Percentiles rank a stretch among this genome's conserved stretches.
Evolutionary conservation across 2,797 vertebrate species (phyloP).

Genomic region (Tokudaia tokunoshimensis): DNA sequence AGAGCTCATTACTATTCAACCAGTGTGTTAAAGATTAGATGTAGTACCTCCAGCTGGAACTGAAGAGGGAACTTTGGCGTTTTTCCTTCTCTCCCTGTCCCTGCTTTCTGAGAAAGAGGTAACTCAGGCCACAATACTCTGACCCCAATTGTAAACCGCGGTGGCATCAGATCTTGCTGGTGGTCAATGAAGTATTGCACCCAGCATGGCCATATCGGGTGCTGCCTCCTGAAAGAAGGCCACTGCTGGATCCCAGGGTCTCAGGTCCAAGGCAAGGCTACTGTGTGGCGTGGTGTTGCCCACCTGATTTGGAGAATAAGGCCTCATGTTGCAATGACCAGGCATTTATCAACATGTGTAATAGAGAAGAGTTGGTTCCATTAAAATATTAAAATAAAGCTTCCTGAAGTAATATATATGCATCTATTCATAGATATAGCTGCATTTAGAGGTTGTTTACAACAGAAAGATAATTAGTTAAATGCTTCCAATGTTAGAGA

Average conservation of each 20-base stretch:
- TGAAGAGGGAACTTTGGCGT: conserved; percentile 67
- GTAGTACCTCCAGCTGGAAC: not conserved
- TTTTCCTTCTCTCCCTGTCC: conserved; percentile 50
- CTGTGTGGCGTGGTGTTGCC: not conserved
- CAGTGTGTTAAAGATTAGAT: conserved; percentile 6
- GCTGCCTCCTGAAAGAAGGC: conserved; percentile 52
- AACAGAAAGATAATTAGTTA: conserved; percentile 1
- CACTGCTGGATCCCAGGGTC: not conserved
- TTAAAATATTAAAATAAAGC: not conserved
- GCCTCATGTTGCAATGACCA: not conserved
- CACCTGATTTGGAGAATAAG: not conserved
- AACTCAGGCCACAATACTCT: not conserved
- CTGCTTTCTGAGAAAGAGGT: conserved; percentile 54
- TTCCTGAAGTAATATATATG: conserved; percentile 1
- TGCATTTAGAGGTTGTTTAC: not conserved
- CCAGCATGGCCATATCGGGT: not conserved
- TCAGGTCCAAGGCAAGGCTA: not conserved
- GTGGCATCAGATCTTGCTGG: conserved; percentile 61
- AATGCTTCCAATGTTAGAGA: not conserved
- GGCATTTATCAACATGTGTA: not conserved
- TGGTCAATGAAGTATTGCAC: not conserved
- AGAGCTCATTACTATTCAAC: conserved; percentile 14
- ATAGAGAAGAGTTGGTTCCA: not conserved
- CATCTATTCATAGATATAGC: not conserved
- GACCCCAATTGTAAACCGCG: not conserved